A percentile compares a stretch with the other conserved stretches of the same genome.
Evolutionary conservation across 2,888 invertebrate genomes (phyloP).

Genomic region (Nezara viridula): DNA sequence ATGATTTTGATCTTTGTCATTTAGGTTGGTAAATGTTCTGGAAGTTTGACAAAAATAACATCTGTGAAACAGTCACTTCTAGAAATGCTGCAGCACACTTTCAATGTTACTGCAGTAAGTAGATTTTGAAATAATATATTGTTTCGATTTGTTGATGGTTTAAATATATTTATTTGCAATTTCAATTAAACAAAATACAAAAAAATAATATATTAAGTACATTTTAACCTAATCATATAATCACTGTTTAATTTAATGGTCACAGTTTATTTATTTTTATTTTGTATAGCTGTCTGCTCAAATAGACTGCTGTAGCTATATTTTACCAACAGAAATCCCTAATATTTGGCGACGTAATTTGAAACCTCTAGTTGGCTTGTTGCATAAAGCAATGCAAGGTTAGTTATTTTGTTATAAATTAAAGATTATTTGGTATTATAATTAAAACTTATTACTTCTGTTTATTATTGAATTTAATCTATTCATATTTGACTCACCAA

Average conservation of each 20-base stretch:
- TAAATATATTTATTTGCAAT: not conserved
- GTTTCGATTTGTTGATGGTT: not conserved
- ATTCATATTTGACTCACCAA: not conserved
- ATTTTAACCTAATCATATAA: not conserved
- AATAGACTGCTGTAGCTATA: constrained; percentile 66
- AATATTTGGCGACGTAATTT: constrained; percentile 69
- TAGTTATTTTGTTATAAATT: not conserved
- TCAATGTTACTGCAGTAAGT: constrained; percentile 64
- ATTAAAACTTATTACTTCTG: not conserved
- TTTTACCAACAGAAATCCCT: constrained; percentile 67
- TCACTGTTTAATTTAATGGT: not conserved
- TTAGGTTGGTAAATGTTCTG: constrained; percentile 54
- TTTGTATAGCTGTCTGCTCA: constrained; percentile 65
- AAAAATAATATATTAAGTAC: not conserved
- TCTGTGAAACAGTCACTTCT: constrained; percentile 64
- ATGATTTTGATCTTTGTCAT: not conserved
- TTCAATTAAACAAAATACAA: not conserved
- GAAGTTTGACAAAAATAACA: constrained; percentile 60
- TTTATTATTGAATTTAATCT: not conserved
- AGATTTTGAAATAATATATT: not conserved
- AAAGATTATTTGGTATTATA: not conserved
- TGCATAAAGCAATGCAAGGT: constrained; percentile 66
- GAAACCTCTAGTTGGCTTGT: constrained; percentile 67
- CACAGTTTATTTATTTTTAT: constrained; percentile 7
- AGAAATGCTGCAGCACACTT: constrained; percentile 62